Base-by-base conservation (phyloP, 1,140 invertebrate species). In the Magallana ariakensis region DNA sequence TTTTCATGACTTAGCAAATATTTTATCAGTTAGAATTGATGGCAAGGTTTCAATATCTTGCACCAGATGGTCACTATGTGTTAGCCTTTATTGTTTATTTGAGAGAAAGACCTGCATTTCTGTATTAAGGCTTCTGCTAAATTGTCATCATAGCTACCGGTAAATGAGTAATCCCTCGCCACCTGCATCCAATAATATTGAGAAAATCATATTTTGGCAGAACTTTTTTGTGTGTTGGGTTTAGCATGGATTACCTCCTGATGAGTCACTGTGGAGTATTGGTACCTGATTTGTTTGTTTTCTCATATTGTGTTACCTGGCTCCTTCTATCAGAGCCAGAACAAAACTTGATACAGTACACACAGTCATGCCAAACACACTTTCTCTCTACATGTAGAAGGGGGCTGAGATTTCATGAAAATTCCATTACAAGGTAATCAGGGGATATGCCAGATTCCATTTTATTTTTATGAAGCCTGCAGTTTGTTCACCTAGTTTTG, bases 251-350 rank as follows among this genome's bases (percentile, higher is more conserved):
- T 33, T 75, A 75, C 58, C 58, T 60, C 15, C 66, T 26, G 66
- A 75, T 75, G 66, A 75, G 22, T 75, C 66, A 75, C 8, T 2
- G 10, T 46, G 33, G 66, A 75, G 13, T 26, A 26, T 75, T 33
- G 33, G 66, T 75, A 19, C 22, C 22, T 75, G 19, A 33, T 26
- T 75, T 75, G 66, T 75, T 75, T 33, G 66, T 75, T 26, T 75
- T 13, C 22, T 75, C 66, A 75, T 75, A 75, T 75, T 75, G 66
- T 26, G 66, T 75, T 75, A 75, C 66, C 22, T 13, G 33, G 22
- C 66, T 26, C 22, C 22, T 62, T n/a, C 58, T 75, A 75, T 13
- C 11, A 33, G 9, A 26, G 22, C 66, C 66, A 33, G 33, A 26
- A 11, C 19, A 66, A 2, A 19, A 66, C 19, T 70, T n/a, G 13